These are phyloP conservation scores for Perccottus glenii DNA, from an alignment of 2,113 vertebrate genomes.

Conservation along the genomic window DNA sequence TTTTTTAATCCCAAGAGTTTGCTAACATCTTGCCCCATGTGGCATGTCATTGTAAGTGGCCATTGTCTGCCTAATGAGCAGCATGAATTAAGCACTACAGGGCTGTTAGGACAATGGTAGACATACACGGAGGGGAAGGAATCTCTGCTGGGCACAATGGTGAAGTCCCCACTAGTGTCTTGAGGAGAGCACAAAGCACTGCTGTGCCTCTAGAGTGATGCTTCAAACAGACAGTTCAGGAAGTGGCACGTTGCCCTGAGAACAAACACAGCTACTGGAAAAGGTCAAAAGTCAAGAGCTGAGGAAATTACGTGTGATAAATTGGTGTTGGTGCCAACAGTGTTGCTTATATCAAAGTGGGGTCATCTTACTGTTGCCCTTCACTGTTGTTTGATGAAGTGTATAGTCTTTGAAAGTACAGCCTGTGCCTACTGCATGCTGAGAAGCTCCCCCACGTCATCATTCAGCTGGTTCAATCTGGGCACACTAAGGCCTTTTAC, in stretches of 20 bases:
- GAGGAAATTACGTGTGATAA: constrained; percentile 66
- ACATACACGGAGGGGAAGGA: constrained; percentile 32
- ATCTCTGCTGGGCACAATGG: constrained; percentile 24
- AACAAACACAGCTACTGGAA: constrained; percentile 60
- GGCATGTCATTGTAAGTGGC: constrained; percentile 51
- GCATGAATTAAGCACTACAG: constrained; percentile 58
- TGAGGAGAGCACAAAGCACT: constrained; percentile 39
- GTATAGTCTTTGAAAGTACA: constrained; percentile 34
- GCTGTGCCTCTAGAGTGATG: constrained; percentile 25
- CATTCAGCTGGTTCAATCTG: constrained; percentile 29
- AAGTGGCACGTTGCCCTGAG: constrained; percentile 40
- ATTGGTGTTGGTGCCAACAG: constrained; percentile 32
- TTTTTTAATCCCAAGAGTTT: constrained; percentile 41
- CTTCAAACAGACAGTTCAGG: constrained; percentile 49
- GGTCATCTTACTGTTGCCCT: constrained; percentile 39
- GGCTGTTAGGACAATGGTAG: constrained; percentile 50
- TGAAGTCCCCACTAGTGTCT: constrained; percentile 34
- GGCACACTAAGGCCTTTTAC: constrained; percentile 25
- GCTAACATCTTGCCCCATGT: constrained; percentile 59
- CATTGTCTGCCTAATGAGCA: constrained; percentile 70
- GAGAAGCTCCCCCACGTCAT: constrained; percentile 31
- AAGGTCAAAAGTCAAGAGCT: constrained; percentile 58
- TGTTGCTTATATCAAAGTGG: constrained; percentile 41
- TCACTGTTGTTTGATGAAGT: constrained; percentile 50
- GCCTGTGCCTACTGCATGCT: constrained; percentile 16